Percentiles rank a stretch among this genome's conserved stretches.
Evolutionary conservation across 2,888 invertebrate genomes (phyloP).

Genomic region (Stenurella melanura): DNA sequence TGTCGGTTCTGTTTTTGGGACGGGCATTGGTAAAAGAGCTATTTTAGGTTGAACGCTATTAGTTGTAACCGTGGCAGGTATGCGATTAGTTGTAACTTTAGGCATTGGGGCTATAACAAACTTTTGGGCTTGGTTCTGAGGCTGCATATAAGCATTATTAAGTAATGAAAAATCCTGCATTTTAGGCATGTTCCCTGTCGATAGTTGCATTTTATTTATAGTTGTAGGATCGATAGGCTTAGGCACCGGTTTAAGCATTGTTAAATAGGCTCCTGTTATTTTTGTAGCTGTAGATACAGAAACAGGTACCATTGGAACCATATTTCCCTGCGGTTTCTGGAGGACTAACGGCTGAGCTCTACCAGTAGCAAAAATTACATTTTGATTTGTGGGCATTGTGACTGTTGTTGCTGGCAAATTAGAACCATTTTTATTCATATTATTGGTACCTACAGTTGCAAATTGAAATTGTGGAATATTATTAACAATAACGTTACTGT

Average conservation of each 20-base stretch:
- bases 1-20: conserved; percentile 56
- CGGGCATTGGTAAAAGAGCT: conserved; percentile 68
- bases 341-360: conserved; percentile 76
- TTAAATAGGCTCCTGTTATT: conserved; percentile 76
- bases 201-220: conserved; percentile 67
- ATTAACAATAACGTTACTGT: conserved; percentile 50
- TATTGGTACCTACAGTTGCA: conserved; percentile 58
- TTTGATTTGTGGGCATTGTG: conserved; percentile 56
- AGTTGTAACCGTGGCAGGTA: conserved; percentile 76
- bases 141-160: conserved; percentile 51
- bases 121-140: conserved; percentile 71
- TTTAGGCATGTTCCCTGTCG: conserved; percentile 45
- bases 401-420: conserved; percentile 50
- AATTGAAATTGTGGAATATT: conserved; percentile 60
- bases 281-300: conserved; percentile 73
- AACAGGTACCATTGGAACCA: conserved; percentile 73
- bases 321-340: conserved; percentile 74
- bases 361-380: conserved; percentile 64
- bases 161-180: conserved; percentile 48
- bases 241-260: conserved; percentile 76
- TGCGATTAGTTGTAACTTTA: conserved; percentile 76
- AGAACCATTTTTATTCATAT: conserved; percentile 56
- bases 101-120: conserved; percentile 78
- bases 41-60: conserved; percentile 74
- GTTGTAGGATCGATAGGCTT: conserved; percentile 70